Percentiles rank a stretch among this genome's conserved stretches.
Evolutionary conservation across 2,797 vertebrate species (phyloP).

Genomic region (Gymnothorax reevesii): DNA sequence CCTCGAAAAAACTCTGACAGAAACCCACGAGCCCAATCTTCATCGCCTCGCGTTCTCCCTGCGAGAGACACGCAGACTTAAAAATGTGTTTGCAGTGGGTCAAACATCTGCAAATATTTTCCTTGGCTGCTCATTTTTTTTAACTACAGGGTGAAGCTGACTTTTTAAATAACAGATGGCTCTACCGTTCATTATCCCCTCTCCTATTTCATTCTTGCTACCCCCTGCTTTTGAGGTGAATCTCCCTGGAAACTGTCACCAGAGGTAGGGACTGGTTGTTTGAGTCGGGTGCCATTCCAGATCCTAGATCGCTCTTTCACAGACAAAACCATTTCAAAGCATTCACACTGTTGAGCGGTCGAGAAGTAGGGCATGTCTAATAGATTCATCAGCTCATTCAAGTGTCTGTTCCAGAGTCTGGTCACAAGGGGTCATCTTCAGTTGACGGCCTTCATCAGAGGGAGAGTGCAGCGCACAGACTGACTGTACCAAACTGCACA

Average conservation of each 20-base stretch:
- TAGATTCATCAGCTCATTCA: no score
- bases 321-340: no score
- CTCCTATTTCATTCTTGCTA: not conserved
- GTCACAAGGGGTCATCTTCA: no score
- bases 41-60: not conserved
- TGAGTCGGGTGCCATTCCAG: no score
- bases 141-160: not conserved
- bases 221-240: not conserved
- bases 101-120: conserved; percentile 8
- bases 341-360: no score
- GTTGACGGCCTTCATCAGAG: no score
- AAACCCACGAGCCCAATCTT: not conserved
- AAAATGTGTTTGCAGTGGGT: not conserved
- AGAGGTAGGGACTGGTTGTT: no score
- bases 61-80: not conserved
- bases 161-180: conserved; percentile 12
- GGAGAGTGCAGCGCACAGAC: no score
- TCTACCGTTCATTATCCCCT: not conserved
- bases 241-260: not conserved
- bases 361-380: no score
- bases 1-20: conserved; percentile 56
- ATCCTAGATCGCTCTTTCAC: no score
- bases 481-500: no score
- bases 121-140: not conserved
- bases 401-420: no score